Base-by-base conservation (phyloP, 1,140 invertebrate species). In the Sinella curviseta region DNA sequence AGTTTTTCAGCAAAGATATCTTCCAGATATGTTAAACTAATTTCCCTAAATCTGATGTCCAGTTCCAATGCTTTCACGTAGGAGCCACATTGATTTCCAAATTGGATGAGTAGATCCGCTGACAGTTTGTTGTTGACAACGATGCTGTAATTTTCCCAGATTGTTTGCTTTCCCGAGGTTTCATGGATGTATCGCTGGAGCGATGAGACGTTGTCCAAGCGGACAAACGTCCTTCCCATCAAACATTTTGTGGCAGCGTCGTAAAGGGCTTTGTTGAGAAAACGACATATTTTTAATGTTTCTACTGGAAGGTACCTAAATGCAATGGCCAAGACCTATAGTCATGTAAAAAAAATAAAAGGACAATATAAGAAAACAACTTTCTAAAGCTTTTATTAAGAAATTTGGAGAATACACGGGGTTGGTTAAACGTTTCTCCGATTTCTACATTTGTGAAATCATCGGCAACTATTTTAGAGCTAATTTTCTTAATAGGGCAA, bases 131-230 rank as follows among this genome's bases (percentile, higher is more conserved):
- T 70, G 24, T 33, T 70, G 2, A 70, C 24, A 12, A n/a, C 3
- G 12, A 70, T 33, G 65, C 65, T 70, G 31, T 70, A 70, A 30
- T 70, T 70, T 31, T 4, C 65, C 65, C 65, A 70, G 4, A 31
- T 33, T 14, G 65, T 70, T 33, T 70, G 65, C 65, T 31, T 70
- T 3, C 8, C 26, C 1, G 65, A 24, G 14, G 31, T 14, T 14
- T 70, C 65, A 3, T 70, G 65, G 31, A 70, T 33, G 31, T 70
- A 70, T 8, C 65, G 65, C 31, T 70, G 65, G 31, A 70, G 30
- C 14, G 26, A 31, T 8, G 26, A 31, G 31, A 33, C 65, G 31
- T 24, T 70, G 26, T 70, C 26, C 24, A 70, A 70, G 26, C 65
- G 65, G 2, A 70, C 65, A 17, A 4, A 24, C 4, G 3, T 70